Evolutionary conservation across 2,888 invertebrate species (phyloP).

Genomic region (Eurytoma californica): DNA sequence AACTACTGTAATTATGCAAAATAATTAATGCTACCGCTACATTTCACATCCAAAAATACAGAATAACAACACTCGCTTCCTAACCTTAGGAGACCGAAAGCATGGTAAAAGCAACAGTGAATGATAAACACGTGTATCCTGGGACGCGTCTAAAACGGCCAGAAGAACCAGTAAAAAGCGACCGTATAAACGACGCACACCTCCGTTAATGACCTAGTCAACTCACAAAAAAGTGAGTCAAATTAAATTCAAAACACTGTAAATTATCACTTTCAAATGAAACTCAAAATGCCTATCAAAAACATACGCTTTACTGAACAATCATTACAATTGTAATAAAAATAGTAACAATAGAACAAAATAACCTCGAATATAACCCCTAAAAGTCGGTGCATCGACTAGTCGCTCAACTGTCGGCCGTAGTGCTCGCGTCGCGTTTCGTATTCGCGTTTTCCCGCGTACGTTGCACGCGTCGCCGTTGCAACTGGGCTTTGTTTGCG

Average conservation of each 20-base stretch:
- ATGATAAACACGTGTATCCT: slow-evolving; percentile 20
- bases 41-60: slow-evolving; percentile 14
- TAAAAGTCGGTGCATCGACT: not conserved
- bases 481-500: slow-evolving; percentile 31
- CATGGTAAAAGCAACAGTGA: not conserved
- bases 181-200: not conserved
- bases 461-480: slow-evolving; percentile 1
- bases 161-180: not conserved
- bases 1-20: slow-evolving; percentile 2
- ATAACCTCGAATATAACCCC: too few relatives aligned
- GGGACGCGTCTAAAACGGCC: not conserved
- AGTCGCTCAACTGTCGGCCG: slow-evolving; percentile 21
- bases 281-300: too few relatives aligned
- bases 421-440: slow-evolving; percentile 40
- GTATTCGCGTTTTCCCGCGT: slow-evolving; percentile 49
- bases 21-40: slow-evolving; percentile 11
- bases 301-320: too few relatives aligned
- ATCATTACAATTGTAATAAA: too few relatives aligned
- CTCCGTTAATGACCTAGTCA: not conserved
- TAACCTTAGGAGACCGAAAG: slow-evolving; percentile 30
- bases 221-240: not conserved
- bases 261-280: not conserved
- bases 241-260: not conserved
- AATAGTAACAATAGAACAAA: too few relatives aligned
- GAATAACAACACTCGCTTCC: slow-evolving; percentile 8